Conservation (phyloP, 2,113 vertebrate genomes). For the Trachemys scripta region DNA sequence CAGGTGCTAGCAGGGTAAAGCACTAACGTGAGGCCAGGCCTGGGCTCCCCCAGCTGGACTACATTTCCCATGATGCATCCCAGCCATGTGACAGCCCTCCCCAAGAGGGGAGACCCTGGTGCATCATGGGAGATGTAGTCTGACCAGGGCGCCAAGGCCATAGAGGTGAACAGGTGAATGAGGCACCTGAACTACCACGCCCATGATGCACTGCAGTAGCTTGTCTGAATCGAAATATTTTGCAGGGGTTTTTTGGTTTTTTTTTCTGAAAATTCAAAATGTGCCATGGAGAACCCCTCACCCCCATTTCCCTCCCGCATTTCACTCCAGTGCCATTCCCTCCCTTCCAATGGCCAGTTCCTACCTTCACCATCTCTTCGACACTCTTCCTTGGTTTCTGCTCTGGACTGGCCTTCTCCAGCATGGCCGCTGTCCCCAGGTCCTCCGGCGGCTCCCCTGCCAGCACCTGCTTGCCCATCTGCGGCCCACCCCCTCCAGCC, state of each 20-base stretch:
- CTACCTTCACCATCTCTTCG: not conserved
- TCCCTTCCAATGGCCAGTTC: not conserved
- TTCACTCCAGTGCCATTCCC: not conserved
- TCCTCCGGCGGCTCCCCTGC: not conserved
- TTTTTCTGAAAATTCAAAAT: not conserved
- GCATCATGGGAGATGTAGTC: not conserved
- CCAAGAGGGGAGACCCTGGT: not conserved
- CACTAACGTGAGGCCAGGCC: not conserved
- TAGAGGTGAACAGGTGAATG: not conserved
- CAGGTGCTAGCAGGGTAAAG: conserved; percentile 46
- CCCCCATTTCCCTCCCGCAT: too few species aligned
- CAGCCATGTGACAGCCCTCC: not conserved
- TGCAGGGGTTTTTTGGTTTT: not conserved
- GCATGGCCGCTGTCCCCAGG: not conserved
- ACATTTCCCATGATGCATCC: not conserved
- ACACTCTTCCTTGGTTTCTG: not conserved
- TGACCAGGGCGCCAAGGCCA: not conserved
- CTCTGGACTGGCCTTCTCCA: not conserved
- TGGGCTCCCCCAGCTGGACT: rapidly evolving
- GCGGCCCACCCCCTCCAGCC: not conserved
- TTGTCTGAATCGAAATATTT: not conserved
- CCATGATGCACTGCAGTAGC: not conserved
- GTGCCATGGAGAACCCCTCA: not conserved
- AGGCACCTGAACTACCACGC: not conserved
- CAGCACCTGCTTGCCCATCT: not conserved